phyloP scores from a whole-genome alignment of 2,797 vertebrate genomes.

The Masticophis lateralis region DNA sequence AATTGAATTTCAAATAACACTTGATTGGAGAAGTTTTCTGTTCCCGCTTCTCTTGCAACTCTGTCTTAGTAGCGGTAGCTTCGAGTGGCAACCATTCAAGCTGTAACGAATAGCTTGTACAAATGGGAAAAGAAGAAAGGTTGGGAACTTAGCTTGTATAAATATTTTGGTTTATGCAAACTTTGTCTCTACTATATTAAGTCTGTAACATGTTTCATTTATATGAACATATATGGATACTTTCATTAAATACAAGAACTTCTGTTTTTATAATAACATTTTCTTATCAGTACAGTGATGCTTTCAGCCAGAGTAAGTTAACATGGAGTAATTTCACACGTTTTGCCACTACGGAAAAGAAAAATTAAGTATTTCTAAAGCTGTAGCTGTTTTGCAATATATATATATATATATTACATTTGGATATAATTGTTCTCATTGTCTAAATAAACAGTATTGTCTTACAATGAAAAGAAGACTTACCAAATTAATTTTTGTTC shows the following conservation, averaged over 20 bases:
- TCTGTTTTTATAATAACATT: conserved; percentile 7
- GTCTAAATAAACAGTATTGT: conserved; percentile 6
- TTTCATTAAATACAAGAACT: conserved; percentile 17
- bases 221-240: conserved; percentile 23
- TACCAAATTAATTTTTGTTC: neutral
- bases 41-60: neutral
- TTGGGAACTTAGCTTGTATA: neutral
- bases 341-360: conserved; percentile 24
- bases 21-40: neutral
- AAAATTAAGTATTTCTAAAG: conserved; percentile 30
- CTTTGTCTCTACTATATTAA: neutral
- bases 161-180: neutral
- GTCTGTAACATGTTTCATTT: conserved; percentile 30
- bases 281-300: conserved; percentile 14
- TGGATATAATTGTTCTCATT: neutral
- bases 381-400: conserved; percentile 13
- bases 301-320: conserved; percentile 10
- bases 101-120: neutral
- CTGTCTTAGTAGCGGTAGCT: neutral
- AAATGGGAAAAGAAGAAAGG: neutral
- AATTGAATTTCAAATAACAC: neutral
- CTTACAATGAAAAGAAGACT: neutral
- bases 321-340: conserved; percentile 16
- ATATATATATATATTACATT: neutral
- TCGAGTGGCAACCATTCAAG: neutral